phyloP scores from a whole-genome alignment of 2,113 vertebrate species.

The Formicarius rufipectus region DNA sequence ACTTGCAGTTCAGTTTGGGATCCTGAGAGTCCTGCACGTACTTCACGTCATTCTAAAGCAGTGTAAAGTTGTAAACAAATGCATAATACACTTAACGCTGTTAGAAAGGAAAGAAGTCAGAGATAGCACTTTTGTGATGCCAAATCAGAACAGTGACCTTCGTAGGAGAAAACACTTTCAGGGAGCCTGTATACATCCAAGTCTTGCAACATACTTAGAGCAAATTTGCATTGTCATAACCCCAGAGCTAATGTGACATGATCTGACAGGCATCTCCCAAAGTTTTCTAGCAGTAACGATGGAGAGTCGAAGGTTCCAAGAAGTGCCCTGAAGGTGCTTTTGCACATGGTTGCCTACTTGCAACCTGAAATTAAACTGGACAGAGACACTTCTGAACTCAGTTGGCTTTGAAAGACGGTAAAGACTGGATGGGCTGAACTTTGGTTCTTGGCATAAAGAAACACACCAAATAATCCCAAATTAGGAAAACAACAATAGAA shows the following conservation, averaged over 20 bases:
- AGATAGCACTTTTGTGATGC: neutral
- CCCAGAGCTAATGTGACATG: neutral
- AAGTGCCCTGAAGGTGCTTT: neutral
- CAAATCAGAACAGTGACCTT: neutral
- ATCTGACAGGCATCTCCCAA: neutral
- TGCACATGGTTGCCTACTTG: neutral
- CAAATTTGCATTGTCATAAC: neutral
- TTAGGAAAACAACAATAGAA: neutral
- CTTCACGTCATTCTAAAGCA: neutral
- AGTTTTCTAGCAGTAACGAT: neutral
- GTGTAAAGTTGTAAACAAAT: neutral
- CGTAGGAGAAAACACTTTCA: neutral
- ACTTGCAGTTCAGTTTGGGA: neutral
- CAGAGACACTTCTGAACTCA: neutral
- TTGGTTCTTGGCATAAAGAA: neutral
- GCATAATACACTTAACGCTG: neutral
- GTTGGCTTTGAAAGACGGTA: neutral
- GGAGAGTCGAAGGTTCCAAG: neutral
- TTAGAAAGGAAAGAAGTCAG: neutral
- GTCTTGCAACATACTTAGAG: neutral
- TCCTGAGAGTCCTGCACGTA: neutral
- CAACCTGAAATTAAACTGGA: neutral
- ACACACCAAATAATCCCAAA: neutral
- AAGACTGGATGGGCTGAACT: neutral
- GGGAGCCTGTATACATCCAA: rapidly evolving